A percentile compares a stretch with the other conserved stretches of the same genome.
Conservation (phyloP, 2,113 vertebrate species). For the Candoia aspera region DNA sequence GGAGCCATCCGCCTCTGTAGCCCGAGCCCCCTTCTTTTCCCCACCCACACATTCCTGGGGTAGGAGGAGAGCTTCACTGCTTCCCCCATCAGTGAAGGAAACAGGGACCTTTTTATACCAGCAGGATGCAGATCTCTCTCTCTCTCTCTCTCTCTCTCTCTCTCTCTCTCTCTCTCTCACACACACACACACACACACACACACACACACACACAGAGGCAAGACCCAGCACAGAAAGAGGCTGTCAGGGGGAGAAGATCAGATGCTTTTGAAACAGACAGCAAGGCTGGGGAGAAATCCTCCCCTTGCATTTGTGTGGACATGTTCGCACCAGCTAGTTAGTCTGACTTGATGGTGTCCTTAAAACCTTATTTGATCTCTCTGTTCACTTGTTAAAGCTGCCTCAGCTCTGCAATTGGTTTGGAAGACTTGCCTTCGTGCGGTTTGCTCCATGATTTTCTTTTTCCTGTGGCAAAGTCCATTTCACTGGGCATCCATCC, state of each 20-base stretch:
- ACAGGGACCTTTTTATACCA: conserved; percentile 1
- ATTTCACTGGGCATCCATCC: background rate
- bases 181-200: background rate
- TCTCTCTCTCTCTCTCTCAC: background rate
- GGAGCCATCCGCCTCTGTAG: background rate
- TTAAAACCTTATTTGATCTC: background rate
- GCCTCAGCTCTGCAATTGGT: background rate
- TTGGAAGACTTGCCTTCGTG: background rate
- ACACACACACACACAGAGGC: background rate
- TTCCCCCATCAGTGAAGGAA: rapidly evolving
- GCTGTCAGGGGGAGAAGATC: background rate
- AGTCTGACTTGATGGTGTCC: background rate
- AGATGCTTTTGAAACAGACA: background rate
- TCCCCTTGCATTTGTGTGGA: background rate
- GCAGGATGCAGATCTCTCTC: background rate
- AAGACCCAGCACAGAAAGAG: background rate
- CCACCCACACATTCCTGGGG: background rate
- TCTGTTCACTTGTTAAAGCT: background rate
- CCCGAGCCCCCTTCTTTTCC: background rate
- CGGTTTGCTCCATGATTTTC: background rate
- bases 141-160: no score
- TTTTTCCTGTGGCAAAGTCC: background rate
- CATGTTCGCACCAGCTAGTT: background rate
- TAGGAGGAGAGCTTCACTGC: background rate
- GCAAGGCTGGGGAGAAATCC: background rate